Evolutionary conservation across 2,113 vertebrate species (phyloP), one percentile per base, ranked within the genome.

Genomic region (Lepus timidus): DNA sequence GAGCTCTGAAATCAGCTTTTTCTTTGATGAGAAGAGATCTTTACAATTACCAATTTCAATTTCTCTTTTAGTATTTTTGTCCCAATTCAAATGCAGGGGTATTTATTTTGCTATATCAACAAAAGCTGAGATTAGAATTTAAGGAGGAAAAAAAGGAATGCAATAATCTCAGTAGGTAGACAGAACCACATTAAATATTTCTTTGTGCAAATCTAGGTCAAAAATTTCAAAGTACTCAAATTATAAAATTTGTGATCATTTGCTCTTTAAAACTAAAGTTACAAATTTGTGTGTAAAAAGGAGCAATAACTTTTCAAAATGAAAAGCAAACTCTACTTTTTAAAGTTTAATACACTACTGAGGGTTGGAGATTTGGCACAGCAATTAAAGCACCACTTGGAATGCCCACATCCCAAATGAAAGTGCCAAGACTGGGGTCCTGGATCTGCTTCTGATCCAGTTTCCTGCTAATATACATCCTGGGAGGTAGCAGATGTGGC

Each of bases 241-340:
- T 58, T 20, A 49, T 65, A 62, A 74, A 87, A 39, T 17, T 65
- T 85, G 22, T 16, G 58, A 31, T 67, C 51, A 29, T 4, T 70
- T 95, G 58, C 11, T 83, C 58, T 85, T 94, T 82, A 85, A 96
- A 58, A 70, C 27, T 58, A 29, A 90, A 95, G 83, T 36, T 19
- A 80, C 10, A 74, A 80, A 70, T 27, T 55, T 39, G 31, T 75
- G 9, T 3, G 62, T 20, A 49, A 85, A 87, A 80, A 52, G 17
- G n/a, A 83, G 67, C 81, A 89, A 70, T 25, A 65, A 33, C 6
- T 82, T 89, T 91, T 80, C 65, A 65, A 90, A 82, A 68, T 29
- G 78, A 88, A 79, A 81, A 74, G 5, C n/a, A 61, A 65, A 13
- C 6, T 51, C 29, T 88, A 70, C 83, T 31, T 80, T 75, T 85